Evolutionary conservation across 2,888 invertebrate genomes (phyloP).

Genomic region (Acleris laterana): DNA sequence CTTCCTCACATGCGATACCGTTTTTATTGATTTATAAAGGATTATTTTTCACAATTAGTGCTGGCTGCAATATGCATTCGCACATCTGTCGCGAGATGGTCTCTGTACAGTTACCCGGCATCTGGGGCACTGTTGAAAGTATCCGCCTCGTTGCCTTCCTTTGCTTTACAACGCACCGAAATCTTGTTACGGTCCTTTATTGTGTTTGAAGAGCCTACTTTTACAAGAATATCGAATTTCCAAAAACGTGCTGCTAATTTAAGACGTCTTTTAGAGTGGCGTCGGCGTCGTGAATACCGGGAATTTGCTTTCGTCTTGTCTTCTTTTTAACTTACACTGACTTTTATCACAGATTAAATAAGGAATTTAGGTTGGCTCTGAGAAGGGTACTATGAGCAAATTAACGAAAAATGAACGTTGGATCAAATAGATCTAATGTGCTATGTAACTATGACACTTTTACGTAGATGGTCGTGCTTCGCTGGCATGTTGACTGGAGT

Average conservation of each 20-base stretch:
- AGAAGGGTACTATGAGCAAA: no score
- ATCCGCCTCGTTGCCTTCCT: slow-evolving; percentile 49
- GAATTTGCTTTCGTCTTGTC: not conserved
- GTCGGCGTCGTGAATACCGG: not conserved
- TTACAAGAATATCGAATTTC: slow-evolving; percentile 48
- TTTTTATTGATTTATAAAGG: slow-evolving; percentile 15
- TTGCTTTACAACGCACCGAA: slow-evolving; percentile 57
- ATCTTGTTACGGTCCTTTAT: slow-evolving; percentile 70
- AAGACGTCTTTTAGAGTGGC: slow-evolving; percentile 8
- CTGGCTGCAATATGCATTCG: slow-evolving; percentile 57
- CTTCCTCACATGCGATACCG: slow-evolving; percentile 20
- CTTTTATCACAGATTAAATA: no score
- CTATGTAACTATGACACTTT: no score
- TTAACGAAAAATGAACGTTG: no score
- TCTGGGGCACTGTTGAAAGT: slow-evolving; percentile 84
- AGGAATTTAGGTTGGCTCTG: no score
- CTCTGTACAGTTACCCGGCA: slow-evolving; percentile 77
- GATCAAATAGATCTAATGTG: no score
- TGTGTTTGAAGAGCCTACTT: slow-evolving; percentile 44
- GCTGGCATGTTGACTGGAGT: no score
- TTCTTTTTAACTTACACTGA: not conserved
- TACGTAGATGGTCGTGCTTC: no score
- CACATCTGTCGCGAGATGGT: slow-evolving; percentile 75
- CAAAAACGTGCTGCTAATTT: slow-evolving; percentile 27
- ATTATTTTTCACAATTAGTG: slow-evolving; percentile 46